Evolutionary conservation across 2,888 invertebrate genomes (phyloP).

Genomic region (Petrolisthes manimaculis): DNA sequence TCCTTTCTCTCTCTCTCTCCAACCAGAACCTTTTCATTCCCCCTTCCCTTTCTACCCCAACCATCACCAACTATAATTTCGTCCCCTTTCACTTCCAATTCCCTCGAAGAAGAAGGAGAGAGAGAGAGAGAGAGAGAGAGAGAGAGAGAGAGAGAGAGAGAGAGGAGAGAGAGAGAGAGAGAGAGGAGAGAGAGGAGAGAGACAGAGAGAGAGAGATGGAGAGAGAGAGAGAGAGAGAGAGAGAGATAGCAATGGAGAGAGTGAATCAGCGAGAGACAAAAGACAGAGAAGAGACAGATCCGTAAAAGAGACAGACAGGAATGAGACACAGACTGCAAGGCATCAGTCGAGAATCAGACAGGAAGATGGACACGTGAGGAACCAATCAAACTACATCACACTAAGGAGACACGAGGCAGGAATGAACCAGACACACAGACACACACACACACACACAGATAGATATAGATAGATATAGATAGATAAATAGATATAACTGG

Average conservation of each 20-base stretch:
- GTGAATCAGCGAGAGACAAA: neutral
- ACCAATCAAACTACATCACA: too few species aligned
- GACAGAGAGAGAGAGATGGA: constrained; percentile 10
- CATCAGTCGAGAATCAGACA: too few species aligned
- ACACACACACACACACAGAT: too few species aligned
- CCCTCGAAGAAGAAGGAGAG: neutral
- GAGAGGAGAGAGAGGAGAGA: constrained; percentile 5
- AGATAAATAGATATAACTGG: too few species aligned
- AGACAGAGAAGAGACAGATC: neutral
- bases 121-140: neutral
- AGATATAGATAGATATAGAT: too few species aligned
- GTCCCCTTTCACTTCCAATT: neutral
- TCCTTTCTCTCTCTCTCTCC: constrained; percentile 4
- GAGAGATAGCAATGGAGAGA: too few species aligned
- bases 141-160: neutral
- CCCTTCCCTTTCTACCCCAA: constrained; percentile 8
- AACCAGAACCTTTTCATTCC: neutral
- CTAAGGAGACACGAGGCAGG: too few species aligned
- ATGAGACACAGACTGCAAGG: too few species aligned
- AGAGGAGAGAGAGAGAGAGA: constrained; percentile 6
- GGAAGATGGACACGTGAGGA: too few species aligned
- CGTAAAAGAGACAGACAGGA: neutral
- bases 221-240: too few species aligned
- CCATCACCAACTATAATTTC: neutral
- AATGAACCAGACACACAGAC: too few species aligned